Evolutionary conservation across 2,888 invertebrate species (phyloP), one percentile per base, ranked within the genome.

Genomic region (Erebia aethiops): DNA sequence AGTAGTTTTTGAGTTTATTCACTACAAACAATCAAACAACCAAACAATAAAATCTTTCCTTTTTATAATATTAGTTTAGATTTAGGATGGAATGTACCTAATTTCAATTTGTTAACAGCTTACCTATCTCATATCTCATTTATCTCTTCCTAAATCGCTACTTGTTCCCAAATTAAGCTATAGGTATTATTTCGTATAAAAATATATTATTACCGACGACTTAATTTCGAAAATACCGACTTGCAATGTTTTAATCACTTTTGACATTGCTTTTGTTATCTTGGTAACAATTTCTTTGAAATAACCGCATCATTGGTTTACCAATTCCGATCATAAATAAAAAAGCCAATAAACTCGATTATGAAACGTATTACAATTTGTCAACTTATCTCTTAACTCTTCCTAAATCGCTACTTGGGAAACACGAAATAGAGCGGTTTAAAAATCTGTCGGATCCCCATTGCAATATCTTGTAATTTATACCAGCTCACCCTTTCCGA

Each of bases 401-500:
- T 81, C 75, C 77, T 75, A 79, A 81, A 81, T 78, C 71, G 74
- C 69, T 71, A 72, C 76, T 78, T 76, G 72, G 68, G 77, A 73
- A 73, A 69, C 70, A 74, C 72, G 71, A 73, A 76, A 77, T 74
- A 74, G 71, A 76, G 35, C 71, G 77, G 77, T 80, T 79, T 80
- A 78, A 80, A 76, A 80, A 79, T 76, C 76, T 75, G 73, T 73
- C 35, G 73, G 73, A 79, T 81, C 78, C 79, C 79, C 74, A 77
- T 74, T 78, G 83, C 80, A 84, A 84, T 86, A 85, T 83, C 81
- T 82, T 78, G 85, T 89, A 87, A 90, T 89, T 85, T 88, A 90
- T 88, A 87, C 83, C 79, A 79, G 78, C 81, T 87, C 87, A 92
- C 92, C 92, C 92, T 91, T 92, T 92, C 81, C 77, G 78, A 84